Conservation (phyloP, 1,140 invertebrate genomes). For the Drosophila serrata region DNA sequence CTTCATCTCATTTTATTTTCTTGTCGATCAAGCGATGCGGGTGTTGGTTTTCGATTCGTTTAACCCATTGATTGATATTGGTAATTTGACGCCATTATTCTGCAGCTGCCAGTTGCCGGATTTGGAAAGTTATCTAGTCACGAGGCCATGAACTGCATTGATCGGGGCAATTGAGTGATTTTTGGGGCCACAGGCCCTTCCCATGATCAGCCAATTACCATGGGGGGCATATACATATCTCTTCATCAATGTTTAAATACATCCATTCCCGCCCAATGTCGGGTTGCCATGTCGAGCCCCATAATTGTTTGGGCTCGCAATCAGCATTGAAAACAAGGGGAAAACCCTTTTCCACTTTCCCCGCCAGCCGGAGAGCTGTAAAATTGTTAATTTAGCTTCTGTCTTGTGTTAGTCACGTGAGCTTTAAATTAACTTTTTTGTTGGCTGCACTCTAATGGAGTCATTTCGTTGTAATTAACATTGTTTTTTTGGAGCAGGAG, state of each 20-base stretch:
- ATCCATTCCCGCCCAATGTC: conserved; percentile 20
- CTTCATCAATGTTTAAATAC: conserved; percentile 22
- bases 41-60: conserved; percentile 52
- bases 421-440: conserved; percentile 65
- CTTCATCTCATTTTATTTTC: conserved; percentile 2
- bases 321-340: conserved; percentile 24
- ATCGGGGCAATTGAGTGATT: conserved; percentile 69
- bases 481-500: conserved; percentile 16
- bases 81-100: conserved; percentile 80
- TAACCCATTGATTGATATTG: conserved; percentile 81
- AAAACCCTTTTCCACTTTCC: conserved; percentile 44
- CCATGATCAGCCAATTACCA: conserved; percentile 43
- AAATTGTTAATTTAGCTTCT: conserved; percentile 81
- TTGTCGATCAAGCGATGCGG: conserved; percentile 51
- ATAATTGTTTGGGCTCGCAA: conserved; percentile 74
- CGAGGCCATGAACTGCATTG: conserved; percentile 72
- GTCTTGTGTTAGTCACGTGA: conserved; percentile 78
- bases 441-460: conserved; percentile 24
- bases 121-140: conserved; percentile 71
- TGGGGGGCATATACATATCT: neutral
- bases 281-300: conserved; percentile 69
- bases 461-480: conserved; percentile 37
- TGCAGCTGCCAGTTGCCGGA: conserved; percentile 57
- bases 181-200: conserved; percentile 32
- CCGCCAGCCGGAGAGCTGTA: conserved; percentile 55